Conservation (phyloP, 2,113 vertebrate genomes). For the Addax nasomaculatus region DNA sequence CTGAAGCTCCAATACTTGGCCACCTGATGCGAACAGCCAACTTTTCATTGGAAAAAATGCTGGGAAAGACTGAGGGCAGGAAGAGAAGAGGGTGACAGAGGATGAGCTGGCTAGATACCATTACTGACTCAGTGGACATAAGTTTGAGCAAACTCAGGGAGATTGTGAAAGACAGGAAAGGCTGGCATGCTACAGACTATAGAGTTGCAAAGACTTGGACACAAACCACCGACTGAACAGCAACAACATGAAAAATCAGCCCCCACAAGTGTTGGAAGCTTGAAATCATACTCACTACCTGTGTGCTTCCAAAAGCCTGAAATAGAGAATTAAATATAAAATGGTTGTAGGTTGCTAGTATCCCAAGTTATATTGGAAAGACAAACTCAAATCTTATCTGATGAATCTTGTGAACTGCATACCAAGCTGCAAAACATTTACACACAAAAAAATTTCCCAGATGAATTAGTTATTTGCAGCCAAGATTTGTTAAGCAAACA, state of each 20-base stretch:
- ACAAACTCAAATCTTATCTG: constrained; percentile 6
- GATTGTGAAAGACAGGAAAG: not conserved
- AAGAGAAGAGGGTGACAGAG: not conserved
- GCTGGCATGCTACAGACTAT: not conserved
- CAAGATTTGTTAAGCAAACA: not conserved
- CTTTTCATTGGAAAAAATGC: not conserved
- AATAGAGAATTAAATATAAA: not conserved
- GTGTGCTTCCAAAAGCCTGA: not conserved
- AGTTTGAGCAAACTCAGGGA: not conserved
- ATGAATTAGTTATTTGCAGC: not conserved
- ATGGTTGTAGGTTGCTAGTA: not conserved
- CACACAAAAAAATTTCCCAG: not conserved
- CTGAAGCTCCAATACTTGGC: not conserved
- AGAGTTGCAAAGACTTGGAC: not conserved
- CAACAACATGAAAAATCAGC: not conserved
- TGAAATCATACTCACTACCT: not conserved
- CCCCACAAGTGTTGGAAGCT: not conserved
- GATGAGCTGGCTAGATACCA: not conserved
- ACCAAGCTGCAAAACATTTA: not conserved
- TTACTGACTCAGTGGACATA: not conserved
- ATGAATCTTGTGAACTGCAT: not conserved
- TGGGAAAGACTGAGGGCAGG: not conserved
- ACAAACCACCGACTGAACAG: not conserved
- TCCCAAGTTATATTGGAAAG: not conserved
- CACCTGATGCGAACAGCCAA: not conserved